Conservation (phyloP, 1,140 invertebrate genomes). For the Ridgeia piscesae region DNA sequence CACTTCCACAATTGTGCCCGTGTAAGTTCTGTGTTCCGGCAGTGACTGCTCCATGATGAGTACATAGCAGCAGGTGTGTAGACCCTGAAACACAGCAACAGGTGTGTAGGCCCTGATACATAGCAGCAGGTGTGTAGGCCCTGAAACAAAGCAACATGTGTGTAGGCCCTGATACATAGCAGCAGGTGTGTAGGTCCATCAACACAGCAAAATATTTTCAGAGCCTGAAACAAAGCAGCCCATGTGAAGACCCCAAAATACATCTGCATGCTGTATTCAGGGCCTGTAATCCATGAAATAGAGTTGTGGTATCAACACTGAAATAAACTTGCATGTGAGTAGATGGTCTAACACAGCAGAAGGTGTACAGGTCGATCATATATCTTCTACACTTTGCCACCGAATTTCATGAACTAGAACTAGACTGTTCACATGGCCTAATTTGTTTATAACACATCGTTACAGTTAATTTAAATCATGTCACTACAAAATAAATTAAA, state of each 20-base stretch:
- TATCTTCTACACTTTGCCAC: too few species aligned
- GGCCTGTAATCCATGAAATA: too few species aligned
- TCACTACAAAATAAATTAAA: too few species aligned
- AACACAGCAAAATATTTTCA: background rate
- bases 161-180: background rate
- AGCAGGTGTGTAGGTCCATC: background rate
- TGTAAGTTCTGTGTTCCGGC: slow-evolving; percentile 53
- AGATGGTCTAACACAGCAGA: too few species aligned
- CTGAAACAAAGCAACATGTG: background rate
- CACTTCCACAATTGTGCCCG: slow-evolving; percentile 55
- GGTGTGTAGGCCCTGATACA: slow-evolving; percentile 14
- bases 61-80: slow-evolving; percentile 13
- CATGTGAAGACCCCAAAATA: background rate
- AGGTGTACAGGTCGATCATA: too few species aligned
- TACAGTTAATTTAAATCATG: too few species aligned
- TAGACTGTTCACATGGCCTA: too few species aligned
- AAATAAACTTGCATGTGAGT: too few species aligned
- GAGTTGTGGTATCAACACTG: too few species aligned
- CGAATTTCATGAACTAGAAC: too few species aligned
- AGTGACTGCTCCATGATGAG: slow-evolving; percentile 17
- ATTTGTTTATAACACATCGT: too few species aligned
- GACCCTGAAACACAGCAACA: slow-evolving; percentile 19
- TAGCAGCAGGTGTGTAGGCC: background rate
- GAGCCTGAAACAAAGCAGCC: background rate
- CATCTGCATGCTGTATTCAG: background rate